Conservation (phyloP, 2,888 invertebrate genomes). For the Imbricaverruca yamaguchii region DNA sequence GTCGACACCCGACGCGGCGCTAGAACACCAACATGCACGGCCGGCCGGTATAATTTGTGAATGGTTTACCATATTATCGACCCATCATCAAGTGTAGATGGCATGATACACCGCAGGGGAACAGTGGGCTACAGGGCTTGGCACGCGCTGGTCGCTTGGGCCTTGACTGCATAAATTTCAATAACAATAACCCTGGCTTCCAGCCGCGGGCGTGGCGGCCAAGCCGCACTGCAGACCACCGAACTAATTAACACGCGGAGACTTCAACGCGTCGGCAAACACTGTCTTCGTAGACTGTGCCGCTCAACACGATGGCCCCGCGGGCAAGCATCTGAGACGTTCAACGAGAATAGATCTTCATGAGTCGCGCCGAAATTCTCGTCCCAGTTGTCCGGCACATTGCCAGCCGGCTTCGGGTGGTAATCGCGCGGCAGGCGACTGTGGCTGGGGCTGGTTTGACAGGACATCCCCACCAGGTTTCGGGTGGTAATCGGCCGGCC, state of each 20-base stretch:
- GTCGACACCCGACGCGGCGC: background rate
- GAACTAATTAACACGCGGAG: background rate
- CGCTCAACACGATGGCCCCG: background rate
- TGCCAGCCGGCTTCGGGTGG: too few species aligned
- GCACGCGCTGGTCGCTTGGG: background rate
- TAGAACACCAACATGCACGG: background rate
- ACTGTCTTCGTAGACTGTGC: background rate
- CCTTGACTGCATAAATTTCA: constrained; percentile 5
- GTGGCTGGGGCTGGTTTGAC: too few species aligned
- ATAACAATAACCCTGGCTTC: background rate
- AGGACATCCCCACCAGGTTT: too few species aligned
- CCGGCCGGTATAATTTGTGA: background rate
- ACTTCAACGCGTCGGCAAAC: background rate
- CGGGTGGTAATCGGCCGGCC: too few species aligned
- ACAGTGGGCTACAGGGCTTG: background rate
- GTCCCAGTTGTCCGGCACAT: too few species aligned
- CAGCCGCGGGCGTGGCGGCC: background rate
- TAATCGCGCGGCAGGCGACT: too few species aligned
- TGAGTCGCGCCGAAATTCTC: too few species aligned
- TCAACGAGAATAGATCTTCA: too few species aligned
- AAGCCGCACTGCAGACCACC: background rate
- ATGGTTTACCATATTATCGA: constrained; percentile 10
- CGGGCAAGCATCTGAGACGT: background rate
- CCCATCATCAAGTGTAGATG: constrained; percentile 5
- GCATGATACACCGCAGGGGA: background rate